These are phyloP conservation scores for Halcyon chelicuti DNA, from an alignment of 2,797 vertebrate genomes.

Conservation along the genomic window DNA sequence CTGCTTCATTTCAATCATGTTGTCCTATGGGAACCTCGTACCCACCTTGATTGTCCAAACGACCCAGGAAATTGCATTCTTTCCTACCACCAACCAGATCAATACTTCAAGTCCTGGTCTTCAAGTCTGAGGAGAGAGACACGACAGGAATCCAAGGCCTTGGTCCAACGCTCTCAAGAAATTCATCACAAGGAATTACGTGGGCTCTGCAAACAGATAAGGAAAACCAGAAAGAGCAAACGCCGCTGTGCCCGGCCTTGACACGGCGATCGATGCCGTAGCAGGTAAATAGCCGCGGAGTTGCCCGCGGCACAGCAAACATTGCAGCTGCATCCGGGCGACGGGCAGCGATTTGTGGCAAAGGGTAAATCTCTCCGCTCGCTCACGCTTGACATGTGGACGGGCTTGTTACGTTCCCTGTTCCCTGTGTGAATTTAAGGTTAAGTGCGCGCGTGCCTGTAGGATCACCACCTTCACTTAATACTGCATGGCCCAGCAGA, in stretches of 20 bases:
- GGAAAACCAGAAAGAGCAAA: slow-evolving; percentile 37
- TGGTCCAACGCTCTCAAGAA: background rate
- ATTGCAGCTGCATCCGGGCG: slow-evolving; percentile 13
- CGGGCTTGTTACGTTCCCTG: background rate
- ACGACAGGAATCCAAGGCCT: background rate
- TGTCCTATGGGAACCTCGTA: background rate
- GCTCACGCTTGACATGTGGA: background rate
- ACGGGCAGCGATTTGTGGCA: slow-evolving; percentile 53
- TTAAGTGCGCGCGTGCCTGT: background rate
- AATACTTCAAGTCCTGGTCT: background rate
- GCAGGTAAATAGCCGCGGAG: slow-evolving; percentile 4
- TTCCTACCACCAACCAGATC: background rate
- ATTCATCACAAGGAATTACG: background rate
- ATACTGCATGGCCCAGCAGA: background rate
- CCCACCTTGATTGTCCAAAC: background rate
- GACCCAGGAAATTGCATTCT: background rate
- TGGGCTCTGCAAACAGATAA: slow-evolving; percentile 39
- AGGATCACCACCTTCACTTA: slow-evolving; percentile 1
- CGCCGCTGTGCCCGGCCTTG: slow-evolving; percentile 19
- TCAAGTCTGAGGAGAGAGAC: background rate
- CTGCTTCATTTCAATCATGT: background rate
- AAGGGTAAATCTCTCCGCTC: slow-evolving; percentile 42
- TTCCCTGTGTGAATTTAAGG: slow-evolving; percentile 29
- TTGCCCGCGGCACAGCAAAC: slow-evolving; percentile 30
- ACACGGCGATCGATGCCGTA: background rate